Base-by-base conservation (phyloP, 2,113 vertebrate species). In the Ellobius talpinus region DNA sequence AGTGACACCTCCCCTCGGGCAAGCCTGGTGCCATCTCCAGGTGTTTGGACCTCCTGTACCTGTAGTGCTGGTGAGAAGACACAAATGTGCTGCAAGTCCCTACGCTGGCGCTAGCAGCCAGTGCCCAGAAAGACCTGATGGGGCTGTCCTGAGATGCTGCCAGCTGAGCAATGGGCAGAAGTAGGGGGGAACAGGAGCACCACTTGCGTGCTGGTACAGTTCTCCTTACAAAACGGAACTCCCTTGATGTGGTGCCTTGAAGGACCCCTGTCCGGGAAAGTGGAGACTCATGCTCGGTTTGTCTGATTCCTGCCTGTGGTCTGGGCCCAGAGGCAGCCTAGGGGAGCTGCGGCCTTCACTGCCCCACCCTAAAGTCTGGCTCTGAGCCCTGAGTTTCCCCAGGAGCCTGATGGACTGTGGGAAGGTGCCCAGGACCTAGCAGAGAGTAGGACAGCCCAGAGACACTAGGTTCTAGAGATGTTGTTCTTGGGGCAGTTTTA, bases 91-190 rank as follows among this genome's bases (percentile, higher is more conserved):
- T 23, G 4, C 9, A 36, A 16, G 55, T 31, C 7, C 45, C 50
- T 6, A 2, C 4, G 36, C 24, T 31, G 29, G 58, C 29, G 21
- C 82, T 10, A 36, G 84, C 42, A 73, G 74, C 61, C 23, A 9
- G 82, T 11, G 29, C 39, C 31, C 21, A 5, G 31, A 33, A 6
- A 39, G 14, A 17, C 33, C 73, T 33, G 45, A 19, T 5, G 5
- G 10, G 61, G 50, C 45, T 45, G 21, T 5, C 5, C 29, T 12
- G 7, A 23, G 45, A 33, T 73, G 12, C 39, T 63, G 24, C 31
- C 42, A 12, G 33, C 39, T 5, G 58, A 21, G 21, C 1, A 2
- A 4, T 0, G 10, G 26, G 23, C 21, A 26, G 72, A 66, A n/a
- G 39, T 12, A 3, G 3, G 17, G 5, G 24, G 31, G 7, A 24